Evolutionary conservation across 35 echinoderm and acorn worm species (phyloP).

Genomic region (Hemicentrotus pulcherrimus): DNA sequence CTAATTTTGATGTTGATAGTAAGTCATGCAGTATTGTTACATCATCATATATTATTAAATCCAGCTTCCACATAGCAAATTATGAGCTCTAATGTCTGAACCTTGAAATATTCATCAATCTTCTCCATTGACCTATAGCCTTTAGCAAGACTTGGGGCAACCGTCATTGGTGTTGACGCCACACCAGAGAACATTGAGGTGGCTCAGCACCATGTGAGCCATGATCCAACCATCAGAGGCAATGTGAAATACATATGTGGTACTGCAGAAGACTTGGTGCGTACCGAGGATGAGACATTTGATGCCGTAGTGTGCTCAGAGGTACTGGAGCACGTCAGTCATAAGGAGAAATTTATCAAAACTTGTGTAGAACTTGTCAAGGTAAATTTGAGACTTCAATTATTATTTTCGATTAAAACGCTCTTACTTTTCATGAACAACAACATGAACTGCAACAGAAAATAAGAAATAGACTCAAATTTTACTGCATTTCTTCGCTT

Average conservation of each 20-base stretch:
- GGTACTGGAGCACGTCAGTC: slow-evolving; percentile 88
- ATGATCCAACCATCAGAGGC: slow-evolving; percentile 66
- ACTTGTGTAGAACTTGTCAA: slow-evolving; percentile 75
- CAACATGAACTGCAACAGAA: too few relatives aligned
- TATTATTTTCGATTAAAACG: too few relatives aligned
- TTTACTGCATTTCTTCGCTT: too few relatives aligned
- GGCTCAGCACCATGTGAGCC: slow-evolving; percentile 64
- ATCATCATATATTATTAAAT: too few relatives aligned
- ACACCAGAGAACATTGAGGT: slow-evolving; percentile 70
- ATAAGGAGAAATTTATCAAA: slow-evolving; percentile 66
- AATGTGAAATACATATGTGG: slow-evolving; percentile 75
- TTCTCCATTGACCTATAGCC: slow-evolving; percentile 58
- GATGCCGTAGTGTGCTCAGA: slow-evolving; percentile 94
- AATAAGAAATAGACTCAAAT: too few relatives aligned
- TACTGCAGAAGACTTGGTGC: slow-evolving; percentile 74
- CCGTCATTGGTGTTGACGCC: slow-evolving; percentile 90
- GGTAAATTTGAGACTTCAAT: slow-evolving; percentile 51
- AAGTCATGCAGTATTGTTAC: too few relatives aligned
- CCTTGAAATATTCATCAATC: neutral
- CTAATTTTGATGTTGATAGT: too few relatives aligned
- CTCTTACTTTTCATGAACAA: too few relatives aligned
- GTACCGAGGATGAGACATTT: slow-evolving; percentile 64
- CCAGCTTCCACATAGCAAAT: too few relatives aligned
- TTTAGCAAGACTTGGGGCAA: slow-evolving; percentile 87
- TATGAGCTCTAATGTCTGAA: neutral